Base-by-base conservation (phyloP, 2,113 vertebrate species). In the Dromaius novaehollandiae region DNA sequence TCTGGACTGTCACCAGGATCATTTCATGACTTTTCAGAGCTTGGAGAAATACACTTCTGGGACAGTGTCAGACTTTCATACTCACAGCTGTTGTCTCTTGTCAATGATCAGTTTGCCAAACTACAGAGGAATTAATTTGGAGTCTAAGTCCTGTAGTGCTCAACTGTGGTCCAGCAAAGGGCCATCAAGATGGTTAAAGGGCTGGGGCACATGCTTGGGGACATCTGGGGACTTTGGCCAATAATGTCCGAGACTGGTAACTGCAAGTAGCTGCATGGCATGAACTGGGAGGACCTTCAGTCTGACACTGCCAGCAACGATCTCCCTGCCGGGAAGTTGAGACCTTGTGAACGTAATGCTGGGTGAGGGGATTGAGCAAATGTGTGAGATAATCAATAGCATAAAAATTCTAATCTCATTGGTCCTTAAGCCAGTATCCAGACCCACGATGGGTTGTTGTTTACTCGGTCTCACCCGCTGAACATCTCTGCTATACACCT, bases 271-370 rank as follows among this genome's bases (percentile, higher is more conserved):
- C 3, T 32, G 22, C 55, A 60, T 55, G 53, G 30, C 22, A 48
- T 8, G 55, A 5, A 36, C 1, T 0, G 25, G 60, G 17, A 51
- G 1, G 5, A 13, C 22, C 34, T 80, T 64, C 42, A 76, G 19
- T 28, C 63, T 61, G 24, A 42, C 58, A 10, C 13, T 50, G 46
- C 22, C 26, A 61, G 30, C 19, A 78, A 44, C 34, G 25, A 65
- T 38, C 24, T 58, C 34, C 58, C 48, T 58, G 13, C 26, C n/a
- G 46, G 48, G 42, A n/a, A n/a, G 66, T 22, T 19, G 2, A 56
- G 46, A 51, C 15, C 15, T 1, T 26, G 17, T 0, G 2, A 82
- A 55, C 0, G 1, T 46, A 63, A 32, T 30, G 36, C 22, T 79
- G 58, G 38, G 46, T 48, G 55, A 21, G 4, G 21, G 30, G 8